Conservation (phyloP, 2,113 vertebrate genomes). For the Limnothrissa miodon region DNA sequence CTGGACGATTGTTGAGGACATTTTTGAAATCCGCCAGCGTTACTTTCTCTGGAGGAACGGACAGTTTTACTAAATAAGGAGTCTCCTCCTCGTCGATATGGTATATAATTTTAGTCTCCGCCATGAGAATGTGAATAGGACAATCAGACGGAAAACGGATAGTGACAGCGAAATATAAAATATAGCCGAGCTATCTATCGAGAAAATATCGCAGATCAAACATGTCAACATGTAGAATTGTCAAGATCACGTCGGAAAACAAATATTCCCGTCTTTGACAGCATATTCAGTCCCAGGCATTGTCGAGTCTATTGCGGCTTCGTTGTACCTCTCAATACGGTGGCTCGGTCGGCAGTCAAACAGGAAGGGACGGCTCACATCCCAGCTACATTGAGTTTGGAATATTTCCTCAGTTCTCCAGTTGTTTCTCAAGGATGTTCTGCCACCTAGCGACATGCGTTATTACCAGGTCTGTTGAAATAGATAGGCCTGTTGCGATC, state of each 20-base stretch:
- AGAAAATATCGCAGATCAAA: conserved; percentile 23
- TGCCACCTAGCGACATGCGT: conserved; percentile 71
- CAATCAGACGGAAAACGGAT: conserved; percentile 67
- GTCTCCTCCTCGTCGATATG: conserved; percentile 98
- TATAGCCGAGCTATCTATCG: conserved; percentile 47
- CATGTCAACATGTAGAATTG: conserved; percentile 45
- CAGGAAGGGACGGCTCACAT: conserved; percentile 82
- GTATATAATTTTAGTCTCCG: conserved; percentile 98
- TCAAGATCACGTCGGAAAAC: conserved; percentile 47
- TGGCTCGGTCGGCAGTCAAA: conserved; percentile 72
- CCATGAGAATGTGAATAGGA: conserved; percentile 81
- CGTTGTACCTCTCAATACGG: conserved; percentile 64
- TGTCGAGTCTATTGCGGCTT: conserved; percentile 68
- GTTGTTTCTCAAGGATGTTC: conserved; percentile 63
- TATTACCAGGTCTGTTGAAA: not conserved
- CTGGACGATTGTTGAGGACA: conserved; percentile 93
- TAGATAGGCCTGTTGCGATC: not conserved
- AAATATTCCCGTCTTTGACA: conserved; percentile 51
- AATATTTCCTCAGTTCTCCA: conserved; percentile 57
- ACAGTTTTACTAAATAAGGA: conserved; percentile 94
- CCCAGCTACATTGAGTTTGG: conserved; percentile 59
- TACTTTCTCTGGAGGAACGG: conserved; percentile 90
- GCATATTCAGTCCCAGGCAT: conserved; percentile 60
- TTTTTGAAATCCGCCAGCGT: conserved; percentile 96
- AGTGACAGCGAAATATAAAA: conserved; percentile 57